Percentiles rank a stretch among this genome's conserved stretches.
Conservation (phyloP, 2,113 vertebrate species). For the Tetraodon nigroviridis region DNA sequence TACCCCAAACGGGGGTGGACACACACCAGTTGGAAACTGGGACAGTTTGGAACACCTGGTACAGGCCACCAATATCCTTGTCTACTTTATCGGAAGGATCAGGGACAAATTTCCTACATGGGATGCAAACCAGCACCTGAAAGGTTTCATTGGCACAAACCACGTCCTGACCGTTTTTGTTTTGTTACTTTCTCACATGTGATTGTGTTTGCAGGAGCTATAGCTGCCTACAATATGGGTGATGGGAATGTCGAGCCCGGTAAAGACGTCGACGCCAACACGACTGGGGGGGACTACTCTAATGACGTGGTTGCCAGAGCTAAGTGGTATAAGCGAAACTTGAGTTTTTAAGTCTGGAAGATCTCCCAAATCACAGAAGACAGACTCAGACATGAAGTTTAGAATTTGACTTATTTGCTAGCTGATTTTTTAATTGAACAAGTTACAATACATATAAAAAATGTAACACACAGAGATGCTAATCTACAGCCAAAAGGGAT, state of each 20-base stretch:
- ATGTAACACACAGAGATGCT: no score
- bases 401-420: no score
- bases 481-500: no score
- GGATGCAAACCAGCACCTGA: slow-evolving; percentile 33
- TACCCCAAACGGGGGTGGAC: slow-evolving; percentile 7
- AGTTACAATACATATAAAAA: no score
- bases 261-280: neutral
- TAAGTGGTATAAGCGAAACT: slow-evolving; percentile 39
- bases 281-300: slow-evolving; percentile 43
- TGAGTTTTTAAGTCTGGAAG: slow-evolving; percentile 6
- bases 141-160: slow-evolving; percentile 31
- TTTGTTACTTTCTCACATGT: neutral
- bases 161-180: neutral
- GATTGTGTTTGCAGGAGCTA: slow-evolving; percentile 31
- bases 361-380: neutral
- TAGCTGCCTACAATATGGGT: slow-evolving; percentile 52
- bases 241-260: slow-evolving; percentile 1
- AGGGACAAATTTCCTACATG: neutral
- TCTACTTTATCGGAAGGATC: slow-evolving; percentile 7
- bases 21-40: neutral
- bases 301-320: slow-evolving; percentile 58
- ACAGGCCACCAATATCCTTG: slow-evolving; percentile 30
- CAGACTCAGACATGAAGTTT: no score
- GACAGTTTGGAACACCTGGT: slow-evolving; percentile 37
- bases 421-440: no score